Evolutionary conservation across 2,797 vertebrate genomes (phyloP).

Genomic region (Crax fasciolata): DNA sequence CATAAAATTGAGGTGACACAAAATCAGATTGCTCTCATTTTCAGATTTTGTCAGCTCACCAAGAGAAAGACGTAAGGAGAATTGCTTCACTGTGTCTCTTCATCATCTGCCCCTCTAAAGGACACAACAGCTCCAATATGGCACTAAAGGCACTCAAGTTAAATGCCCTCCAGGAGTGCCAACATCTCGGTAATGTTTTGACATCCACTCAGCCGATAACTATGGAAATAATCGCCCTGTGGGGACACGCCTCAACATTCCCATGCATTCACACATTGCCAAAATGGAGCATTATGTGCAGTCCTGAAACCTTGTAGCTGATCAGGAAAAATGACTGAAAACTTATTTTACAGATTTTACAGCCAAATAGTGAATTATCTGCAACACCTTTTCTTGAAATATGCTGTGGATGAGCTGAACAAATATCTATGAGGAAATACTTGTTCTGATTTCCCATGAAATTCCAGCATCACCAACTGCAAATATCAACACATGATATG

Average conservation of each 20-base stretch:
- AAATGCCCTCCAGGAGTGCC: not conserved
- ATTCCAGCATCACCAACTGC: not conserved
- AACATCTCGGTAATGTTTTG: not conserved
- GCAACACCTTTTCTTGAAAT: not conserved
- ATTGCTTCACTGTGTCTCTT: not conserved
- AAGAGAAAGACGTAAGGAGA: not conserved
- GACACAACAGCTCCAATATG: not conserved
- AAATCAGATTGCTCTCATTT: not conserved
- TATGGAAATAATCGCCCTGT: not conserved
- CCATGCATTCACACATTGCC: not conserved
- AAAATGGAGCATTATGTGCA: not conserved
- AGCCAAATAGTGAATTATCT: not conserved
- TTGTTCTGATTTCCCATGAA: not conserved
- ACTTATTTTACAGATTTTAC: not conserved
- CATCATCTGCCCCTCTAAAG: not conserved
- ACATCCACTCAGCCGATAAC: not conserved
- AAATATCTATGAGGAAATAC: not conserved
- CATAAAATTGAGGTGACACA: not conserved
- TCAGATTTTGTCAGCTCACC: not conserved
- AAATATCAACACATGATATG: not conserved
- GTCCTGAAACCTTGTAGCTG: not conserved
- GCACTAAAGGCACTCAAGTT: not conserved
- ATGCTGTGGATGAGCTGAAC: not conserved
- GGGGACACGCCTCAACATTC: not conserved
- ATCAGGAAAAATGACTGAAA: not conserved